A percentile compares a stretch with the other conserved stretches of the same genome.
Conservation (phyloP, 1,140 invertebrate genomes). For the Lutraria rhynchaena region DNA sequence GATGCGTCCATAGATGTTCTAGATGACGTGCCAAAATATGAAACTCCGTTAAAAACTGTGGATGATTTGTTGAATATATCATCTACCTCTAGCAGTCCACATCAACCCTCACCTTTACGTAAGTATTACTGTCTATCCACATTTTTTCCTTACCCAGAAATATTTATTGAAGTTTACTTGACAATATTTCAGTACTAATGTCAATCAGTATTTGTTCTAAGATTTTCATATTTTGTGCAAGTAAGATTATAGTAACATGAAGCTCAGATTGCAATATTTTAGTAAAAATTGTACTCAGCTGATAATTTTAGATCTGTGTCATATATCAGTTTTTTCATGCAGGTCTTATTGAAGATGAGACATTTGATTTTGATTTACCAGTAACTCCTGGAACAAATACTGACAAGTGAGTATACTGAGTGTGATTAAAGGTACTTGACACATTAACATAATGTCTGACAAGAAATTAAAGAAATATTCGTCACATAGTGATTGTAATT, state of each 20-base stretch:
- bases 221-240: too few species aligned
- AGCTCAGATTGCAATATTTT: too few species aligned
- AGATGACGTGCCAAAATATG: background rate
- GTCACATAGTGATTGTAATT: background rate
- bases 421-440: background rate
- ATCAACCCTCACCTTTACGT: background rate
- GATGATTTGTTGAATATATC: conserved; percentile 25
- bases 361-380: conserved; percentile 51
- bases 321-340: too few species aligned
- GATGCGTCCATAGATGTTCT: background rate
- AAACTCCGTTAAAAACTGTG: background rate
- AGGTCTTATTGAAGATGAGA: conserved; percentile 41
- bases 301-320: too few species aligned
- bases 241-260: too few species aligned
- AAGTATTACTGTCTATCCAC: background rate
- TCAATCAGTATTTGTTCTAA: too few species aligned
- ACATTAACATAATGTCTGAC: background rate
- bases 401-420: conserved; percentile 17
- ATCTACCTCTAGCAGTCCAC: background rate
- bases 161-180: too few species aligned
- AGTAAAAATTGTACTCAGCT: too few species aligned
- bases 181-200: too few species aligned
- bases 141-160: too few species aligned
- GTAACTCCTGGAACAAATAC: conserved; percentile 20
- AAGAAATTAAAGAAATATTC: background rate